phyloP scores from a whole-genome alignment of 2,113 vertebrate genomes.

The Sclerurus mexicanus region DNA sequence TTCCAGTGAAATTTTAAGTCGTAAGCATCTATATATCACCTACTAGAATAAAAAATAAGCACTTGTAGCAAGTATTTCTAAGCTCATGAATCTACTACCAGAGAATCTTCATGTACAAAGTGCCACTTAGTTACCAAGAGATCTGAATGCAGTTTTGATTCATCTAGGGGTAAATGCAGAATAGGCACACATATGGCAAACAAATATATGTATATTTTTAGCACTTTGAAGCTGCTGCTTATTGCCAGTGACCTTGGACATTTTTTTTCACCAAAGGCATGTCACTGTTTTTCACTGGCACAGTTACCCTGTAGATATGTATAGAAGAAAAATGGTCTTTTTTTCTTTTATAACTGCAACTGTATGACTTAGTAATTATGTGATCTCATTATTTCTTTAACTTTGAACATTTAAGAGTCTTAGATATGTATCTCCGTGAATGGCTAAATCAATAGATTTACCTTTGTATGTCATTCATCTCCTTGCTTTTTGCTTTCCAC shows the following conservation, averaged over 20 bases:
- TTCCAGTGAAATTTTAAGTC: background rate
- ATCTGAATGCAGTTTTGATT: background rate
- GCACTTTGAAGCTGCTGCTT: background rate
- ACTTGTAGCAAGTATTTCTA: background rate
- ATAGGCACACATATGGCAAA: background rate
- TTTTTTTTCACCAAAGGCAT: background rate
- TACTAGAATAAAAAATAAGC: background rate
- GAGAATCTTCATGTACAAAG: background rate
- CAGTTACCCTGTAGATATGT: background rate
- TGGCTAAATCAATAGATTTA: background rate
- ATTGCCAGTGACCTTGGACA: background rate
- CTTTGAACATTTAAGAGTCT: background rate
- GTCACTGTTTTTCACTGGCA: background rate
- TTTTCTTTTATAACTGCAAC: background rate
- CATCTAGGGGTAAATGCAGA: background rate
- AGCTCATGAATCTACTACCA: background rate
- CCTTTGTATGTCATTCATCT: background rate
- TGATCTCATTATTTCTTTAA: background rate
- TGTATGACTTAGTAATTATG: background rate
- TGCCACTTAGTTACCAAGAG: background rate
- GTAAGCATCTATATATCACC: background rate
- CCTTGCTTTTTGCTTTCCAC: background rate
- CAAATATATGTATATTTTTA: background rate
- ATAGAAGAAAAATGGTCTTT: background rate
- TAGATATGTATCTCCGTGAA: background rate